phyloP scores from a whole-genome alignment of 2,113 vertebrate genomes.

The Monarcha castaneiventris region DNA sequence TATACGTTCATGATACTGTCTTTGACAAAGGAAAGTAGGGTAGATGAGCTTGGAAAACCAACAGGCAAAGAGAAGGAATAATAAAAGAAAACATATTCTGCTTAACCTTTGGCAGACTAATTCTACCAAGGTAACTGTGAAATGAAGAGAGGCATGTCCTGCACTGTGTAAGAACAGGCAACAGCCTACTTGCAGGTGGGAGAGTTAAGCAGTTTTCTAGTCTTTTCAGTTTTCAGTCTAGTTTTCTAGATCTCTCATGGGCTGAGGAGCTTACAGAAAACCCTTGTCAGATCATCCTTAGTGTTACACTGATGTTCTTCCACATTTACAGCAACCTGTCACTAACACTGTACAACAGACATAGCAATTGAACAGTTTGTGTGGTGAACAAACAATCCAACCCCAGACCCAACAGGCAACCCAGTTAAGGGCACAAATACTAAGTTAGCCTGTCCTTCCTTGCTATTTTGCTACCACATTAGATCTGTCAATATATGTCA shows the following conservation, averaged over 20 bases:
- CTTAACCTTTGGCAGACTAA: background rate
- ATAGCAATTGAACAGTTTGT: background rate
- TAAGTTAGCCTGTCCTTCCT: background rate
- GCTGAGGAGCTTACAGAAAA: background rate
- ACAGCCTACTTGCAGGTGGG: no score
- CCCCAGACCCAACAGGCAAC: background rate
- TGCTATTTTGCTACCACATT: background rate
- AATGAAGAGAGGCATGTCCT: background rate
- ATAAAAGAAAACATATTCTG: background rate
- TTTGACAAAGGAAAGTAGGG: background rate
- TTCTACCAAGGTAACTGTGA: background rate
- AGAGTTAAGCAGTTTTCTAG: background rate
- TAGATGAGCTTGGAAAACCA: background rate
- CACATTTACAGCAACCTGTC: background rate
- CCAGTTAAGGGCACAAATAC: background rate
- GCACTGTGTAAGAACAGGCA: background rate
- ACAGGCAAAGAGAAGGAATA: background rate
- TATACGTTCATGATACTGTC: fast-evolving
- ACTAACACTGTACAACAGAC: background rate
- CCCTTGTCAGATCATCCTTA: background rate
- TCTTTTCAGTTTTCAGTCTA: no score
- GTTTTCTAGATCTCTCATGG: background rate
- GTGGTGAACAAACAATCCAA: background rate
- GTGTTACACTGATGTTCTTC: background rate
- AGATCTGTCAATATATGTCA: background rate